Percentiles rank a stretch among this genome's conserved stretches.
These are phyloP conservation scores for Hippoglossus hippoglossus DNA, from an alignment of 2,797 vertebrate genomes.

Conservation along the genomic window DNA sequence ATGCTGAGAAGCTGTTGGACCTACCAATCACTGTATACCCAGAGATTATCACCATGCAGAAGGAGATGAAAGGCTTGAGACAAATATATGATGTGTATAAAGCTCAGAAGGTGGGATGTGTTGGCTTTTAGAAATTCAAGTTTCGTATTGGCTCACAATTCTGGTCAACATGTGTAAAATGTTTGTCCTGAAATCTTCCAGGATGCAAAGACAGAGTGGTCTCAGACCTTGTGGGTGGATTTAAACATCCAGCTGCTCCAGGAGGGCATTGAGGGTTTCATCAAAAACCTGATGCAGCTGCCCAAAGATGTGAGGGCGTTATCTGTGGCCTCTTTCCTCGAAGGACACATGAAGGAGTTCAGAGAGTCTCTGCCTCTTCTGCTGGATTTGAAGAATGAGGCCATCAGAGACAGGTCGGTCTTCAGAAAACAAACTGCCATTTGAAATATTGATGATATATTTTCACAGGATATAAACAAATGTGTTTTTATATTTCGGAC, in stretches of 20 bases:
- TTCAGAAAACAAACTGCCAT: background rate
- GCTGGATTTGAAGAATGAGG: conserved; percentile 94
- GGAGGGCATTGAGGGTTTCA: conserved; percentile 90
- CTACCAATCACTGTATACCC: conserved; percentile 88
- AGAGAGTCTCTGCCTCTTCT: conserved; percentile 93
- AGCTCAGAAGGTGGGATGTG: conserved; percentile 83
- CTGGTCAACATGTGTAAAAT: background rate
- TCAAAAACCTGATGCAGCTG: conserved; percentile 87
- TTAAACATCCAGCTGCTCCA: conserved; percentile 92
- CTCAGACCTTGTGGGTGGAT: conserved; percentile 93
- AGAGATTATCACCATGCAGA: conserved; percentile 87
- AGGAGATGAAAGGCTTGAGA: conserved; percentile 87
- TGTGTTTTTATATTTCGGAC: background rate
- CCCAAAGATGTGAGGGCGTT: conserved; percentile 86
- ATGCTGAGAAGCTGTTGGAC: conserved; percentile 92
- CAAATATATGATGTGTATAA: conserved; percentile 90
- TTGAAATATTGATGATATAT: background rate
- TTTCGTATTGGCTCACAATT: conserved; percentile 5
- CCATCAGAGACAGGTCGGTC: conserved; percentile 91
- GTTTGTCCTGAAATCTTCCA: conserved; percentile 60
- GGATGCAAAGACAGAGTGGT: conserved; percentile 93
- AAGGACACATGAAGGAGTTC: conserved; percentile 93
- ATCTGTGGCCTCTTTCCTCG: conserved; percentile 87
- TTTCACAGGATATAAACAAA: background rate
- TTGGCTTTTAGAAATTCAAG: background rate